Conservation (phyloP, 2,888 invertebrate species). For the Drosophila sordidapex region DNA sequence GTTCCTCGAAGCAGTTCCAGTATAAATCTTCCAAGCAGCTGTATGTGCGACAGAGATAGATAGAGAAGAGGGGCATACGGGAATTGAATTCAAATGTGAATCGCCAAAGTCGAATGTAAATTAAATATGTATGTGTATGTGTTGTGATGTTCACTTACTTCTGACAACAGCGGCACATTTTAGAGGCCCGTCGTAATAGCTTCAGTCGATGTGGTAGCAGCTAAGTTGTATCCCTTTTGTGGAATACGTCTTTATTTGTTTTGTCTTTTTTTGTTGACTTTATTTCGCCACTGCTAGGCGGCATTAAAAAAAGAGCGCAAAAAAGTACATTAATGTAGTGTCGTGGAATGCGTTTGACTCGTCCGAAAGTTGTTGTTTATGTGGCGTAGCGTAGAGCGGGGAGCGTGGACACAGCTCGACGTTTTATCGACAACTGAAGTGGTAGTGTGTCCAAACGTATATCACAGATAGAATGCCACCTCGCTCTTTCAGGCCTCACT, state of each 20-base stretch:
- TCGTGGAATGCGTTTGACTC: conserved; percentile 61
- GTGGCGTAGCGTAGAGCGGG: conserved; percentile 36
- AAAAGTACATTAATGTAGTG: conserved; percentile 60
- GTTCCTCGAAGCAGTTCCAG: conserved; percentile 90
- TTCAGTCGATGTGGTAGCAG: conserved; percentile 8
- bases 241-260: conserved; percentile 1
- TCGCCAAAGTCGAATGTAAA: conserved; percentile 28
- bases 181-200: conserved; percentile 41
- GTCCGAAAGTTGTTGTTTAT: conserved; percentile 50
- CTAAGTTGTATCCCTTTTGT: conserved; percentile 17
- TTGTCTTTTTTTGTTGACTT: conserved; percentile 22
- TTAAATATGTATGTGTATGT: conserved; percentile 9
- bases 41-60: conserved; percentile 8
- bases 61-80: conserved; percentile 12
- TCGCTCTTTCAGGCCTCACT: conserved; percentile 23
- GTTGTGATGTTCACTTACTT: conserved; percentile 75
- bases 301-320: conserved; percentile 40
- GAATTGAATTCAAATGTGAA: conserved; percentile 42
- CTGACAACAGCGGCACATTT: conserved; percentile 84
- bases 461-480: conserved; percentile 53
- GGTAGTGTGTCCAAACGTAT: conserved; percentile 52
- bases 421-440: conserved; percentile 78
- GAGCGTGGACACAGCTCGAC: conserved; percentile 63
- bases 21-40: conserved; percentile 90
- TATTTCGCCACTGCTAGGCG: conserved; percentile 17